phyloP scores from a whole-genome alignment of 2,113 vertebrate genomes.

The Ovis canadensis region DNA sequence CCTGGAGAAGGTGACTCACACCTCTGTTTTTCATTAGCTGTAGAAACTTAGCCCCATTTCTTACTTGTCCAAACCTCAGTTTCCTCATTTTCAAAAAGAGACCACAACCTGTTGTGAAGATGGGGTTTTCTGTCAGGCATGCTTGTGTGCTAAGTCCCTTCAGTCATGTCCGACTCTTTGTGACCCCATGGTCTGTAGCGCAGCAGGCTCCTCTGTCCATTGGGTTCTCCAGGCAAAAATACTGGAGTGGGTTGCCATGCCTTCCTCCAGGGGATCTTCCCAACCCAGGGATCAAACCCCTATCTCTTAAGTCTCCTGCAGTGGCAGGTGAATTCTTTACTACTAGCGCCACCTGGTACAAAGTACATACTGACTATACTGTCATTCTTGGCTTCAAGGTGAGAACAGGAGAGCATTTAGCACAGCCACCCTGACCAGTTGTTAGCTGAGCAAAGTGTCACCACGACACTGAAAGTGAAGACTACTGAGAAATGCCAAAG shows the following conservation, averaged over 20 bases:
- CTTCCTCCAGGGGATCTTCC: background rate
- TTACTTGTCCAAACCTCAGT: background rate
- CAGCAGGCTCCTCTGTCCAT: background rate
- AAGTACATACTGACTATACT: background rate
- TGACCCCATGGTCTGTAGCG: background rate
- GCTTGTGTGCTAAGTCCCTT: background rate
- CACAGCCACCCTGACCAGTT: background rate
- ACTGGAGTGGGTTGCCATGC: background rate
- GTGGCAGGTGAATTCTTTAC: background rate
- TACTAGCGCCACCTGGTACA: background rate
- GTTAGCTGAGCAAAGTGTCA: background rate
- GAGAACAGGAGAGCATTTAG: background rate
- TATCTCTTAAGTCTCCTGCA: background rate
- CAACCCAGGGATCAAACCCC: background rate
- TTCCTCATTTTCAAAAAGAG: background rate
- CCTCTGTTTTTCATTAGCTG: rapidly evolving
- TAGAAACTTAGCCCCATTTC: too few species aligned
- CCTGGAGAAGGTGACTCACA: too few species aligned
- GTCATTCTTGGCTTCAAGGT: background rate
- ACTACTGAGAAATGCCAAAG: background rate
- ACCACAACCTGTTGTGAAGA: background rate
- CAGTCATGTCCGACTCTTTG: background rate
- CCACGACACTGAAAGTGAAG: background rate
- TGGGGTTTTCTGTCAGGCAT: background rate
- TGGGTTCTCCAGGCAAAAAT: background rate